Conservation (phyloP, 2,888 invertebrate genomes). For the Dinocampus coccinellae region DNA sequence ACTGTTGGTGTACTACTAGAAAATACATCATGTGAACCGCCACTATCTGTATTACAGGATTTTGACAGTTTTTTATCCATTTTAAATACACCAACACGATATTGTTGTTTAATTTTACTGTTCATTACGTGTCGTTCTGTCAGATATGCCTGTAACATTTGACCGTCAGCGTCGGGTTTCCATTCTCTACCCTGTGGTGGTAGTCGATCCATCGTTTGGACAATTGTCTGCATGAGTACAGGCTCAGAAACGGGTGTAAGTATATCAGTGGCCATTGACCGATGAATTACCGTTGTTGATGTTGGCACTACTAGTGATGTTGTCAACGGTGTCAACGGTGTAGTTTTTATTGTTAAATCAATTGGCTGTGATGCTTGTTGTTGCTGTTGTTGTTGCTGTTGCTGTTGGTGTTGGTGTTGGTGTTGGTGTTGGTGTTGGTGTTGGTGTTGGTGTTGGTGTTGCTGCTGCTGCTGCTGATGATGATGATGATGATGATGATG, state of each 20-base stretch:
- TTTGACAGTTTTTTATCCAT: constrained; percentile 45
- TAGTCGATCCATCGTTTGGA: constrained; percentile 75
- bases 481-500: constrained; percentile 48
- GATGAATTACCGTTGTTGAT: constrained; percentile 40
- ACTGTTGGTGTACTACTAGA: constrained; percentile 53
- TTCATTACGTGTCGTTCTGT: constrained; percentile 80
- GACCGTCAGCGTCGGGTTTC: constrained; percentile 71
- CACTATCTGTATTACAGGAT: constrained; percentile 50
- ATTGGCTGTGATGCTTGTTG: too few relatives aligned
- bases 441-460: constrained; percentile 41
- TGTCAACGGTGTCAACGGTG: constrained; percentile 67
- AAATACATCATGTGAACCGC: constrained; percentile 48
- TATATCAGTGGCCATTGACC: constrained; percentile 70
- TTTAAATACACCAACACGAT: constrained; percentile 57
- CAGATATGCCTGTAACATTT: constrained; percentile 80
- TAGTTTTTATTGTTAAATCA: too few relatives aligned
- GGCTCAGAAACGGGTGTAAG: constrained; percentile 75
- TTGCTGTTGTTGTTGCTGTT: background rate
- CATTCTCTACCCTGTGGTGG: constrained; percentile 74
- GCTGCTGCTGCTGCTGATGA: constrained; percentile 71
- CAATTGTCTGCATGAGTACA: constrained; percentile 75
- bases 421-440: constrained; percentile 43
- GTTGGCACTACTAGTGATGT: constrained; percentile 64
- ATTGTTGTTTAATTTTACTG: constrained; percentile 77
- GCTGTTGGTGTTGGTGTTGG: background rate